phyloP scores from a whole-genome alignment of 2,113 vertebrate genomes.

The Irena cyanogastra region DNA sequence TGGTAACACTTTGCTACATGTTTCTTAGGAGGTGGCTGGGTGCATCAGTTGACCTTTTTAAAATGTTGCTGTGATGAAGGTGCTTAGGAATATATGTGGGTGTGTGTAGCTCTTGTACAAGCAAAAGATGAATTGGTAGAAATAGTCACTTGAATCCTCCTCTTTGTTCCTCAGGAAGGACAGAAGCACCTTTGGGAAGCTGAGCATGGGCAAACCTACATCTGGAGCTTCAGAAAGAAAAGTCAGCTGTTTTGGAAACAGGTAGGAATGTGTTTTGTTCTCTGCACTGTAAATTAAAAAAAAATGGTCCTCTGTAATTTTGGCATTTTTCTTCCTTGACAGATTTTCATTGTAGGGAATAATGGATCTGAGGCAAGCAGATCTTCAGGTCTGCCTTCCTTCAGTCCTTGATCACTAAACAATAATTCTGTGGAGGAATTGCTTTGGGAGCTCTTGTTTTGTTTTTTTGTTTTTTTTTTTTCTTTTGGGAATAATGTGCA shows the following conservation, averaged over 20 bases:
- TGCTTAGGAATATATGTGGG: not conserved
- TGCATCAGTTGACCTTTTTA: not conserved
- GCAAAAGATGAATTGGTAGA: not conserved
- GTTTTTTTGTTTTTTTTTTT: not conserved
- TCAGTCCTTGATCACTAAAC: not conserved
- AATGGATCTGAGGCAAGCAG: not conserved
- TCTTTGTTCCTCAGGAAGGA: constrained; percentile 73
- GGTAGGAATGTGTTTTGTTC: constrained; percentile 27
- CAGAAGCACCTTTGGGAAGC: constrained; percentile 81
- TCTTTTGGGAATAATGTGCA: not conserved
- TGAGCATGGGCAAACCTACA: constrained; percentile 77
- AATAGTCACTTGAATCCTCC: not conserved
- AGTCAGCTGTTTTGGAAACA: constrained; percentile 86
- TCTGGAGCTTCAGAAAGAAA: constrained; percentile 83
- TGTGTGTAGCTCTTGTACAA: not conserved
- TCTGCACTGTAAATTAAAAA: not conserved
- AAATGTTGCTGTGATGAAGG: not conserved
- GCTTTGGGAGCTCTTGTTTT: not conserved
- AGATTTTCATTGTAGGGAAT: not conserved
- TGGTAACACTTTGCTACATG: not conserved
- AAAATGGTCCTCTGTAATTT: not conserved
- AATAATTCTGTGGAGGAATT: not conserved
- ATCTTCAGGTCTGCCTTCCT: not conserved
- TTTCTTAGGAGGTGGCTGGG: not conserved
- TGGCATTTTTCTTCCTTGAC: not conserved